Conservation (phyloP, 35 echinoderm and acorn worm genomes). For the Ophioderma brevispina region DNA sequence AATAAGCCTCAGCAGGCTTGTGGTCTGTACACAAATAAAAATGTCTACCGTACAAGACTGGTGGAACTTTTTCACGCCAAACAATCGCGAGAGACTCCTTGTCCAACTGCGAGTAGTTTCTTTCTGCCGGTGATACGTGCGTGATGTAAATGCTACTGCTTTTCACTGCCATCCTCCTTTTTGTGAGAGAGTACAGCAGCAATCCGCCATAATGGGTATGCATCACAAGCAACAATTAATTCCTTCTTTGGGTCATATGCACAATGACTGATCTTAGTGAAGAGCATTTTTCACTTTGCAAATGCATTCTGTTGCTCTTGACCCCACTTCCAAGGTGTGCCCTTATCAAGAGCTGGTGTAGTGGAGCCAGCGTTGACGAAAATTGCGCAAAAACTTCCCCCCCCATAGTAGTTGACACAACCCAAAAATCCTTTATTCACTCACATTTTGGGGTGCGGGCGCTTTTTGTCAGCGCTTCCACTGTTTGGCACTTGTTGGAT, state of each 20-base stretch:
- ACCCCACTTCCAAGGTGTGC: slow-evolving; percentile 11
- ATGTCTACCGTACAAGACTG: slow-evolving; percentile 52
- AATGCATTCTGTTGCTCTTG: slow-evolving; percentile 23
- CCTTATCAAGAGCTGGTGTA: background rate
- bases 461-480: slow-evolving; percentile 27
- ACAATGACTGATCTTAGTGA: slow-evolving; percentile 24
- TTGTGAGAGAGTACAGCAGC: slow-evolving; percentile 48
- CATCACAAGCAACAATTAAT: slow-evolving; percentile 55
- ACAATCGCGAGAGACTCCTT: slow-evolving; percentile 62
- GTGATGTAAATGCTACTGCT: slow-evolving; percentile 57
- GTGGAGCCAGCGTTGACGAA: slow-evolving; percentile 22
- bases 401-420: slow-evolving; percentile 61
- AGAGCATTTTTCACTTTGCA: slow-evolving; percentile 34
- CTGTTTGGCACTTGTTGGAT: slow-evolving; percentile 22
- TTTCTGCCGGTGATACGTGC: slow-evolving; percentile 33
- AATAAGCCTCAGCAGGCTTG: slow-evolving; percentile 53
- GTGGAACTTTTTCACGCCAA: slow-evolving; percentile 67
- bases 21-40: slow-evolving; percentile 71
- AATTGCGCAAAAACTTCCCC: slow-evolving; percentile 58
- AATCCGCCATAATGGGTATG: slow-evolving; percentile 67
- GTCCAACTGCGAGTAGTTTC: slow-evolving; percentile 72
- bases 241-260: slow-evolving; percentile 45
- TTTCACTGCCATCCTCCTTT: slow-evolving; percentile 25
- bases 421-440: slow-evolving; percentile 49
- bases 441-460: slow-evolving; percentile 45